Base-by-base conservation (phyloP, 2,888 invertebrate species). In the Ecliptopera silaceata region DNA sequence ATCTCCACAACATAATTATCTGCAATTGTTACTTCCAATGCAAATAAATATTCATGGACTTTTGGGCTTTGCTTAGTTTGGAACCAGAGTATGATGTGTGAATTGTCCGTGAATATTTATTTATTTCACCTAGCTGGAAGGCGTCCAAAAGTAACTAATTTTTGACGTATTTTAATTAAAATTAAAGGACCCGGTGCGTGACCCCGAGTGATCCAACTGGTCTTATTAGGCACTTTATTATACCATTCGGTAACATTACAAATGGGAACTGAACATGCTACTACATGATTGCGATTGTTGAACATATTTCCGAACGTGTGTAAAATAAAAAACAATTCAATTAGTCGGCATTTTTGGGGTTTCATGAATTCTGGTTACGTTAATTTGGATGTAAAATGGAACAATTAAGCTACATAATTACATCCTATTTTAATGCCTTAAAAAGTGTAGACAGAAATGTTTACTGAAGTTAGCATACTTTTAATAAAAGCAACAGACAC, bases 241-340 rank as follows among this genome's bases (percentile, higher is more conserved):
- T 69, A 63, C 72, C 48, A 75, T 74, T 78, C 71, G 73, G 71
- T 58, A 74, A 75, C 60, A 70, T 76, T 70, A 79, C 75, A 77
- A 80, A 79, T 79, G 74, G 68, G 54, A 56, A 39, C 61, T 13
- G 59, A 64, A 63, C 80, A 79, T 79, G 80, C 79, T 56, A 78
- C 65, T 57, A 63, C 48, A 53, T 48, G 49, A 12, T 50, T 36
- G 46, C 46, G 54, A 59, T 59, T 59, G 46, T 26, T 34, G 41
- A 54, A 42, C 49, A 54, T 50, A 43, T 54, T 39, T 15, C 39
- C 45, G 46, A 46, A 50, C 36, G 41, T 54, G 55, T 54, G 57
- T 56, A 34, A 62, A 48, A 56, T 64, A 52, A 52, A 62, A 64
- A 69, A 70, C 64, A 62, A 70, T 70, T 73, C 70, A 72, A 71